phyloP scores from a whole-genome alignment of 2,113 vertebrate species.

The Cyanoramphus novaezelandiae region DNA sequence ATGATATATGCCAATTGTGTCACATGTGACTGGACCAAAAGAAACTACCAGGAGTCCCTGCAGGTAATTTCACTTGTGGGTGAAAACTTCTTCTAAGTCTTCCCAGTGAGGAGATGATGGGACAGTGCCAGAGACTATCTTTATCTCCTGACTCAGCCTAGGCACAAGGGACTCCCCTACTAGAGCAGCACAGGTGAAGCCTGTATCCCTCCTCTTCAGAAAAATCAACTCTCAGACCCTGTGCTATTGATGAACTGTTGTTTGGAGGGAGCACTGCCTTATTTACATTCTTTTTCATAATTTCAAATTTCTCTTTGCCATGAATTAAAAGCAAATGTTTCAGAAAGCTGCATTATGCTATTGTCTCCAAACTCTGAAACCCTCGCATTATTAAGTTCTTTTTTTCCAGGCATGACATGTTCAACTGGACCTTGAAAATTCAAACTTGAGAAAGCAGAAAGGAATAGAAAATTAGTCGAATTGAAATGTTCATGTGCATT shows the following conservation, averaged over 20 bases:
- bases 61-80: background rate
- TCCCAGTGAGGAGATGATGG: background rate
- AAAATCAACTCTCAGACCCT: background rate
- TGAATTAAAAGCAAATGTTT: background rate
- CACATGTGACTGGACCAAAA: background rate
- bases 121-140: background rate
- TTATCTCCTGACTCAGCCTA: background rate
- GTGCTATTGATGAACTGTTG: background rate
- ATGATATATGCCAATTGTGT: background rate
- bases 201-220: accelerated
- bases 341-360: background rate
- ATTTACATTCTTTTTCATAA: background rate
- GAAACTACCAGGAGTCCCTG: background rate
- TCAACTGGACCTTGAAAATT: background rate
- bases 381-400: background rate
- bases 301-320: background rate
- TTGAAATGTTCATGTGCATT: background rate
- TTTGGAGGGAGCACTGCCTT: background rate
- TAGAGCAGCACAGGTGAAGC: background rate
- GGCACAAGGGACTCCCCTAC: background rate
- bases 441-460: background rate
- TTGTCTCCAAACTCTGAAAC: background rate
- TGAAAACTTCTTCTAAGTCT: background rate
- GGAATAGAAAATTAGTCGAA: background rate
- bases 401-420: background rate